Base-by-base conservation (phyloP, 2,113 vertebrate genomes). In the Hassar affinis region DNA sequence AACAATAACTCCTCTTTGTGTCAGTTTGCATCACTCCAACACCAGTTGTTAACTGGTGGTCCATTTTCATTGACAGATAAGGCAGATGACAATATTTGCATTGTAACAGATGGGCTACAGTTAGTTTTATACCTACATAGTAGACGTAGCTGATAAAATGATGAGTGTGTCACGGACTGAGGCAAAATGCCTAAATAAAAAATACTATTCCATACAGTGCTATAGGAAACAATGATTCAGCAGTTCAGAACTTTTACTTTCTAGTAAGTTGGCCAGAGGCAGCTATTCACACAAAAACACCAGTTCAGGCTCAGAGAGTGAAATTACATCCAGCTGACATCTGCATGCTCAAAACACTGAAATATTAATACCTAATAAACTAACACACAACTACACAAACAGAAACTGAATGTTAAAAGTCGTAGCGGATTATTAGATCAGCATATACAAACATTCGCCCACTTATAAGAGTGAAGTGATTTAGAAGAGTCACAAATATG, bases 341-440 rank as follows among this genome's bases (percentile, higher is more conserved):
- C 57, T 11, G 51, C 49, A 54, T 22, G 27, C 8, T 27, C 11
- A 20, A 62, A 68, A 64, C 42, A 59, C 71, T 86, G 27, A 83
- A 86, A 86, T 76, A 83, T 82, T 82, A 78, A 86, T 82, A 54
- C 18, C 33, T 7, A 2, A 69, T 80, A 82, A 85, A 78, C 51
- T 27, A 27, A 15, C 18, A 68, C 10, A 3, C 6, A 33, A 20
- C 6, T 59, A 35, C 45, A 74, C 42, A 64, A 76, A 79, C 69
- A 83, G 20, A 64, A 81, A 77, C 10, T 33, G 17, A 54, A 81
- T 47, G 51, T 89, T 84, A 85, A 85, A 72, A 86, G 27, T 62
- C 81, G 72, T 81, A 79, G 79, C 56, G n/a, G 88, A 82, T 87
- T 87, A 86, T 68, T 83, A 83, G 83, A 59, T 62, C 56, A 62